Evolutionary conservation across 2,113 vertebrate genomes (phyloP), one percentile per base, ranked within the genome.

Genomic region (Phalacrocorax aristotelis): DNA sequence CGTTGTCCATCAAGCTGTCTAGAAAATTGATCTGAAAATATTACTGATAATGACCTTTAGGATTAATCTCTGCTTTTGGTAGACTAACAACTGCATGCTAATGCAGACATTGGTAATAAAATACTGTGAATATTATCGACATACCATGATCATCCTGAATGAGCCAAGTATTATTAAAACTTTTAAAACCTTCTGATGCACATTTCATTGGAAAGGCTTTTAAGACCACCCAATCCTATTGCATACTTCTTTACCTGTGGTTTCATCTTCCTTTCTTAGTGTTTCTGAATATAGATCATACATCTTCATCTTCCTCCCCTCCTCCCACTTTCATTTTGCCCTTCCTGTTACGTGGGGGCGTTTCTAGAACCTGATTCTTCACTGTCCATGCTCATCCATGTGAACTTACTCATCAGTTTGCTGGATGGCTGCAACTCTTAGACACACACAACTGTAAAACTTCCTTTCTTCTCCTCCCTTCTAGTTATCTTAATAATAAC

Each of bases 271-370:
- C 18, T 68, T 38, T 62, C 19, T 25, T 44, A 36, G 44, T 40
- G 9, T 78, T 70, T 68, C 26, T 72, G 38, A 38, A 22, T 61
- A 61, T 15, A 60, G 12, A 11, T 89, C 4, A 15, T 44, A n/a
- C 1, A 5, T 30, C 9, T 52, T 48, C 3, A 0, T 74, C 27
- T 78, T 68, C 3, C 11, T 89, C 29, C 9, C 6, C 2, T 44
- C 3, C 15, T 95, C 26, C 27, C 30, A 19, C 49, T 18, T 77
- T 57, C 13, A 9, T 83, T 85, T 93, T 79, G 3, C 17, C 21
- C 29, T 55, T 87, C 5, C 26, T 2, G 0, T 75, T 83, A 10
- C 64, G 13, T 11, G 32, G 42, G 14, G 15, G 11, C 1, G 9
- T 1, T 55, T 76, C 57, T 79, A 44, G 27, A 68, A 34, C 55